Evolutionary conservation across 1,140 invertebrate genomes (phyloP).

Genomic region (Oryctes rhinoceros): DNA sequence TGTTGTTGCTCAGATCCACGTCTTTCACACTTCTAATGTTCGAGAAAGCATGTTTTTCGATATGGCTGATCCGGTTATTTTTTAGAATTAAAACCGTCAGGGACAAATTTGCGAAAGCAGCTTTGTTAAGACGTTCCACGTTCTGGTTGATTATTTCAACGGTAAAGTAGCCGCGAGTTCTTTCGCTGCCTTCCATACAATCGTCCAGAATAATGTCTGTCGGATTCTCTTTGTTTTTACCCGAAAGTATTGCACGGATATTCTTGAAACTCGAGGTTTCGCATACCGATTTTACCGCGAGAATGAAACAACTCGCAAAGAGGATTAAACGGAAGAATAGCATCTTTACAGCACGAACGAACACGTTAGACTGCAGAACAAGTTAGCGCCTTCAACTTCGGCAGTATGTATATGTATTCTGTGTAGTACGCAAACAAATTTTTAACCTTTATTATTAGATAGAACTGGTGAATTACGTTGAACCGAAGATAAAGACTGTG

Average conservation of each 20-base stretch:
- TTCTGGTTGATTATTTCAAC: neutral
- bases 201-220: neutral
- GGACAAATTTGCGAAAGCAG: neutral
- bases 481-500: too few relatives aligned
- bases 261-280: neutral
- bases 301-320: too few relatives aligned
- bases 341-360: too few relatives aligned
- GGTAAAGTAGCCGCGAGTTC: neutral
- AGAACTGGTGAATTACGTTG: too few relatives aligned
- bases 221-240: neutral
- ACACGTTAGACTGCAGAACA: too few relatives aligned
- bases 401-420: too few relatives aligned
- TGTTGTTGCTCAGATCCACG: neutral
- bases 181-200: neutral
- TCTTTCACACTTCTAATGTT: neutral
- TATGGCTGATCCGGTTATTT: neutral
- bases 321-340: too few relatives aligned
- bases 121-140: neutral
- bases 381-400: too few relatives aligned
- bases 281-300: neutral
- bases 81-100: neutral
- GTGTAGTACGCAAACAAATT: too few relatives aligned
- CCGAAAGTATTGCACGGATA: neutral
- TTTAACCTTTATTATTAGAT: too few relatives aligned
- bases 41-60: neutral